A percentile compares a stretch with the other conserved stretches of the same genome.
Evolutionary conservation across 2,797 vertebrate genomes (phyloP).

Genomic region (Picus viridis): DNA sequence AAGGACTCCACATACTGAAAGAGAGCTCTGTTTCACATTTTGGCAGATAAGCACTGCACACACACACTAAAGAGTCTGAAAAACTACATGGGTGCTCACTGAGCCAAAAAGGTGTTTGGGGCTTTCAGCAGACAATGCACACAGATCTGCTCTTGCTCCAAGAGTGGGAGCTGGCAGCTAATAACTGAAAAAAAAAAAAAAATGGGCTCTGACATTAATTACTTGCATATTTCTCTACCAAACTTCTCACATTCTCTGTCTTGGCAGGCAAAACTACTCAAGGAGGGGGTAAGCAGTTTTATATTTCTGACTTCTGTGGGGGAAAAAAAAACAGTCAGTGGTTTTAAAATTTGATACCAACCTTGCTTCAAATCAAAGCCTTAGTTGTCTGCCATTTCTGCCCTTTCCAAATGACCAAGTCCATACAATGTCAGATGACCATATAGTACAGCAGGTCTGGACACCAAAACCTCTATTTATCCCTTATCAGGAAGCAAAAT

Average conservation of each 20-base stretch:
- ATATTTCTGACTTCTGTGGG: not conserved
- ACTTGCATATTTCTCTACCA: not conserved
- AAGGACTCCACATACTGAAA: not conserved
- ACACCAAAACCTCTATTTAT: not conserved
- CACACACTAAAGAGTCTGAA: not conserved
- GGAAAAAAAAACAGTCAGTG: not conserved
- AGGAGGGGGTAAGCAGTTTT: not conserved
- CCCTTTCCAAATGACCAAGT: not conserved
- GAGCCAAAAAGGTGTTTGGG: not conserved
- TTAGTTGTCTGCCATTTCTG: not conserved
- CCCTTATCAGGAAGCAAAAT: not conserved
- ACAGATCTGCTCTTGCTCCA: not conserved
- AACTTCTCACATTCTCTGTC: not conserved
- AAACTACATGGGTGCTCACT: not conserved
- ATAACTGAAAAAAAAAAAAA: not conserved
- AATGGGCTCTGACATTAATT: not conserved
- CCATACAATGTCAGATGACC: not conserved
- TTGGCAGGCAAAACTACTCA: conserved; percentile 14
- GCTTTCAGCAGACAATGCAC: not conserved
- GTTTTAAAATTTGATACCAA: not conserved
- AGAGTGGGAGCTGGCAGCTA: not conserved
- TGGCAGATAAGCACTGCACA: not conserved
- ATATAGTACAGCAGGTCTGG: not conserved
- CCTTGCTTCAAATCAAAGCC: not conserved
- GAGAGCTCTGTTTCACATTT: not conserved